Evolutionary conservation across 2,888 invertebrate species (phyloP), one percentile per base, ranked within the genome.

Genomic region (Limnephilus lunatus): DNA sequence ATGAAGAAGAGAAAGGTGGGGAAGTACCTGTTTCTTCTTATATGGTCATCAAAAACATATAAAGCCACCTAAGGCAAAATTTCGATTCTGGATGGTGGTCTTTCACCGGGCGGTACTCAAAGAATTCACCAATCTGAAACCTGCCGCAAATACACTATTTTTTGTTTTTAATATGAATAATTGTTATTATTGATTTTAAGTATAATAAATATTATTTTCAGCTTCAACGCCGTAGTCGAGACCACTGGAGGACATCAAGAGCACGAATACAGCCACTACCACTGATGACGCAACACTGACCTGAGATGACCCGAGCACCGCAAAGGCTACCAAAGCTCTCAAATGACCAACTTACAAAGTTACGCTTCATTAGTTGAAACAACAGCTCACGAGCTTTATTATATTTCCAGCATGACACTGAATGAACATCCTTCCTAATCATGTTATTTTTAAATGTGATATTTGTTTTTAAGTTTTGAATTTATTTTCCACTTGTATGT

Each of bases 171-270:
- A 39, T 39, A 39, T 39, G 9, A 39, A 39, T 39, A 39, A 11
- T 44, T 44, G 1, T 12, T 44, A 44, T 12, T 44, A 44, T 44
- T n/a, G n/a, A n/a, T n/a, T n/a, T n/a, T n/a, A 12, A 44, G 12
- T 12, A 44, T 44, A 44, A 44, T 44, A 7, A 25, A 25, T 68
- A 68, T n/a, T 68, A n/a, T 68, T 85, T 85, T 87, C 32, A 95
- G 95, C 94, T 95, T 95, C 95, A 94, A 94, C 90, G 95, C 95
- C 85, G 94, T 94, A 92, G 95, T 95, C 87, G 95, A 91, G 48
- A 95, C 94, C 95, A 95, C 94, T 94, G 94, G 94, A 95, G 95
- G 92, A 85, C 83, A 89, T 32, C 89, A 92, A 39, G 68, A 68
- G n/a, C 68, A 82, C 32, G 85, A 89, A 44, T 85, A 91, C 90